phyloP scores from a whole-genome alignment of 2,888 invertebrate genomes.

The Parasteatoda lunata region DNA sequence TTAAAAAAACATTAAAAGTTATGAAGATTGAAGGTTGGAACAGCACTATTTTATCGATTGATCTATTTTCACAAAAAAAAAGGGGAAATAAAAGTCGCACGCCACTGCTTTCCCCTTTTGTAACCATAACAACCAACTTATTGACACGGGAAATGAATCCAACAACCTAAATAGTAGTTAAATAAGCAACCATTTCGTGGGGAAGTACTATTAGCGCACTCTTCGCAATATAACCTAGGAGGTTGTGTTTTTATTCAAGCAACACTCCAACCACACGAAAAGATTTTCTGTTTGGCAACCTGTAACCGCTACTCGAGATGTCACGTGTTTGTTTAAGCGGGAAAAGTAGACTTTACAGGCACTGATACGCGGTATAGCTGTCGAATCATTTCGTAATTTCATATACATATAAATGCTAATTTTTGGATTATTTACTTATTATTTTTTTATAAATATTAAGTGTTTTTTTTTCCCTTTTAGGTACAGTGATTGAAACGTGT shows the following conservation, averaged over 20 bases:
- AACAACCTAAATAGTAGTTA: conserved; percentile 38
- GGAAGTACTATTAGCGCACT: conserved; percentile 44
- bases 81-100: too few relatives aligned
- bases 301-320: neutral
- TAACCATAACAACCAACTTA: neutral
- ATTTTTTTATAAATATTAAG: neutral
- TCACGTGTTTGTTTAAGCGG: neutral
- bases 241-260: neutral
- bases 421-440: neutral
- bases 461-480: too few relatives aligned
- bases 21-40: too few relatives aligned
- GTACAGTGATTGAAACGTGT: too few relatives aligned
- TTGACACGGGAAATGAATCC: neutral
- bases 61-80: too few relatives aligned
- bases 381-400: neutral
- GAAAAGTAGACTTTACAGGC: conserved; percentile 41
- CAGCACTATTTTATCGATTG: too few relatives aligned
- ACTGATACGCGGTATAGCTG: neutral
- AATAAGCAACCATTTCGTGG: conserved; percentile 53
- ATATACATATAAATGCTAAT: neutral
- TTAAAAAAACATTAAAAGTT: too few relatives aligned
- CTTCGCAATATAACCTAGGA: too few relatives aligned
- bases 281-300: neutral
- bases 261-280: neutral
- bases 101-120: too few relatives aligned